Evolutionary conservation across 2,888 invertebrate genomes (phyloP), one percentile per base, ranked within the genome.

Genomic region (Plusia festucae): DNA sequence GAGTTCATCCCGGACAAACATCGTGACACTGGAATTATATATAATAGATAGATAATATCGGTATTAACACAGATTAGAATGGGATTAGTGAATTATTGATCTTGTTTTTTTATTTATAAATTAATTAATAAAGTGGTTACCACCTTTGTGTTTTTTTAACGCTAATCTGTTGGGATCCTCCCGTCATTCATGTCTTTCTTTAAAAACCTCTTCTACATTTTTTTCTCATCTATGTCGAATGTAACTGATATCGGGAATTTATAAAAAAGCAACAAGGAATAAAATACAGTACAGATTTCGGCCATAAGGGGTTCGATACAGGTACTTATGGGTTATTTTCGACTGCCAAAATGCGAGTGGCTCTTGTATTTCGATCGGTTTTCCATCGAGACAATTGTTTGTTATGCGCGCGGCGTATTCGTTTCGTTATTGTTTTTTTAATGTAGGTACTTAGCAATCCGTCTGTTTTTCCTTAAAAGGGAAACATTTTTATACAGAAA

Each of bases 341-440:
- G 32, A 46, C 49, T 54, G 34, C 51, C 55, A 59, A 27, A 56
- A 56, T 59, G 11, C 18, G n/a, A 34, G 32, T 52, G 49, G 40
- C 16, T 40, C 40, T 53, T 27, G 32, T 27, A 13, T 40, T 65
- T 60, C 40, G 56, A 56, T 65, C 24, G 51, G 60, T 54, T 70
- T 65, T 20, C 46, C 46, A 49, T 20, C 46, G 46, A 49, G 20
- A 49, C 46, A 49, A 49, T 49, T 49, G 46, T 20, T 49, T 49
- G 46, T 49, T 49, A 49, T 49, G 46, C 46, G 46, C 13, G 1
- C 18, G 7, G 9, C 16, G 46, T 20, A 49, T 49, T 20, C 46
- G 46, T 49, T 20, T 13, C 46, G 46, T 11, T 18, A 49, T 49
- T 20, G 20, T 49, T 49, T 49, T 49, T 18, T 49, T 49, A 20